Percentiles rank a stretch among this genome's conserved stretches.
phyloP scores from a whole-genome alignment of 1,140 invertebrate species.

The Drosophila sucinea region DNA sequence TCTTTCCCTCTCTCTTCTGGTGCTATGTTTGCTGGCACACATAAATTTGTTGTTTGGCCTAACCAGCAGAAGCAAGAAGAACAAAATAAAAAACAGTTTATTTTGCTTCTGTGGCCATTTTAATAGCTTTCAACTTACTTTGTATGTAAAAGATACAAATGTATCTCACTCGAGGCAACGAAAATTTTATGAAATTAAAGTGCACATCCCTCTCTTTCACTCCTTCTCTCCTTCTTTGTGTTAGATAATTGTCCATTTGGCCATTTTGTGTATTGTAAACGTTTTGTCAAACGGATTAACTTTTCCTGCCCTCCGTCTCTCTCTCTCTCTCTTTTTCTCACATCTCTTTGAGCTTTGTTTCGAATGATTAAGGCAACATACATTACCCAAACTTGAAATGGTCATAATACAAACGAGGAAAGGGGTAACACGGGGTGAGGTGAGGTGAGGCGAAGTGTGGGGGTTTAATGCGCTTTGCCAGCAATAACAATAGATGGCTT shows the following conservation, averaged over 20 bases:
- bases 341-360: constrained; percentile 47
- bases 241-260: constrained; percentile 52
- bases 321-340: background rate
- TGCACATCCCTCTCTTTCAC: constrained; percentile 26
- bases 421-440: background rate
- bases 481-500: constrained; percentile 58
- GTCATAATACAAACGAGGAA: constrained; percentile 30
- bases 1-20: constrained; percentile 5
- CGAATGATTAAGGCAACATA: constrained; percentile 66
- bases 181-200: constrained; percentile 70
- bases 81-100: constrained; percentile 54
- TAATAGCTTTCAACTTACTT: constrained; percentile 71
- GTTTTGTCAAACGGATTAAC: constrained; percentile 78
- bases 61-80: constrained; percentile 50
- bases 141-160: constrained; percentile 74
- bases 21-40: constrained; percentile 66
- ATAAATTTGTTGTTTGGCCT: constrained; percentile 75
- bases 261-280: constrained; percentile 62
- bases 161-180: constrained; percentile 39
- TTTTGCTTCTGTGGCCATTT: constrained; percentile 73
- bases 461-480: constrained; percentile 71
- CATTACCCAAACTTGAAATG: constrained; percentile 73
- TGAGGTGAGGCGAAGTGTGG: background rate
- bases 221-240: background rate
- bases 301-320: background rate